These are phyloP conservation scores for Ammospiza nelsoni DNA, from an alignment of 2,113 vertebrate genomes.

Conservation along the genomic window DNA sequence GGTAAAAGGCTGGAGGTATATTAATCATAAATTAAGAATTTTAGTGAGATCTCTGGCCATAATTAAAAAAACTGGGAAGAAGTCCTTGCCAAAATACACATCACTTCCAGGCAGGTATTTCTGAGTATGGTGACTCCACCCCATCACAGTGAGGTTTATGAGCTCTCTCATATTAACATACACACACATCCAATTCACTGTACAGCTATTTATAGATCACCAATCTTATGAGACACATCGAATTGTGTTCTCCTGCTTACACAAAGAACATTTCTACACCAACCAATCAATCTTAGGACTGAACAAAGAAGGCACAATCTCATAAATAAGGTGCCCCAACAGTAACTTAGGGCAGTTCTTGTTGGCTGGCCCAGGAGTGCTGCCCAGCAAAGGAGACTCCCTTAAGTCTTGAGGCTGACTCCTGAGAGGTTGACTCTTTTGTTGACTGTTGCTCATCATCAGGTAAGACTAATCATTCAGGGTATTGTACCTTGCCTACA, in stretches of 20 bases:
- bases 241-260: neutral
- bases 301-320: neutral
- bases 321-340: neutral
- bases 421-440: neutral
- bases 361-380: neutral
- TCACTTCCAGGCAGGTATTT: neutral
- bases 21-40: neutral
- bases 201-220: neutral
- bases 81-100: neutral
- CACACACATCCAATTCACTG: fast-evolving
- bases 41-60: neutral
- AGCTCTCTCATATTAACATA: neutral
- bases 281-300: neutral
- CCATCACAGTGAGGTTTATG: neutral
- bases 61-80: neutral
- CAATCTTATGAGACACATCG: neutral
- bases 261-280: neutral
- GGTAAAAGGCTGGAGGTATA: neutral
- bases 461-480: neutral
- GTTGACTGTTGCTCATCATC: neutral
- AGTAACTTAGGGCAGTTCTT: neutral
- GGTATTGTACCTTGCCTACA: neutral
- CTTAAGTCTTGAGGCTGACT: neutral
- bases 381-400: neutral
- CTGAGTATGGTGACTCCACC: neutral